phyloP scores from a whole-genome alignment of 2,797 vertebrate species.

The Capromys pilorides region DNA sequence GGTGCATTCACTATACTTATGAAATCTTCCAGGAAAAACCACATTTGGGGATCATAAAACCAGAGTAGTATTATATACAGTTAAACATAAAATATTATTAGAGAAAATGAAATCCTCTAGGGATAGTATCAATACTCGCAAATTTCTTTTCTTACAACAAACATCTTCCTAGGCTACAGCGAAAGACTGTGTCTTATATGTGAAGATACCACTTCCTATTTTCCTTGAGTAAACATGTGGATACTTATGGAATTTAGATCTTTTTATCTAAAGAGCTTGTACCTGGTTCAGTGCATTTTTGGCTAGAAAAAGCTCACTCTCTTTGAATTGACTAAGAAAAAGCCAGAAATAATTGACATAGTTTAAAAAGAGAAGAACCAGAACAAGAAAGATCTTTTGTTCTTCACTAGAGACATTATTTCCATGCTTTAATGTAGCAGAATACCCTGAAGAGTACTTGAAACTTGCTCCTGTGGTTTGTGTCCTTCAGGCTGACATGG shows the following conservation, averaged over 20 bases:
- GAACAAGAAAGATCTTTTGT: not conserved
- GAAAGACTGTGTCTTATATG: not conserved
- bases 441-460: not conserved
- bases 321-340: constrained; percentile 18
- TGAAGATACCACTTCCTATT: not conserved
- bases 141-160: not conserved
- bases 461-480: not conserved
- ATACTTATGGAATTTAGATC: not conserved
- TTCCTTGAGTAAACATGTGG: constrained; percentile 13
- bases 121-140: not conserved
- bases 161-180: not conserved
- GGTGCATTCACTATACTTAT: not conserved
- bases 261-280: not conserved
- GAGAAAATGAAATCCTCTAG: not conserved
- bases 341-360: not conserved
- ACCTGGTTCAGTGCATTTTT: not conserved
- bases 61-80: constrained; percentile 24
- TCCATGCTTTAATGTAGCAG: not conserved
- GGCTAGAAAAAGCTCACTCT: not conserved
- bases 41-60: not conserved
- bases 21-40: constrained; percentile 37
- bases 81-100: constrained; percentile 1
- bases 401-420: not conserved
- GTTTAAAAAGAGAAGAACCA: not conserved
- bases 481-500: not conserved